phyloP scores from a whole-genome alignment of 2,797 vertebrate genomes.

The Coccyzus lansbergi region DNA sequence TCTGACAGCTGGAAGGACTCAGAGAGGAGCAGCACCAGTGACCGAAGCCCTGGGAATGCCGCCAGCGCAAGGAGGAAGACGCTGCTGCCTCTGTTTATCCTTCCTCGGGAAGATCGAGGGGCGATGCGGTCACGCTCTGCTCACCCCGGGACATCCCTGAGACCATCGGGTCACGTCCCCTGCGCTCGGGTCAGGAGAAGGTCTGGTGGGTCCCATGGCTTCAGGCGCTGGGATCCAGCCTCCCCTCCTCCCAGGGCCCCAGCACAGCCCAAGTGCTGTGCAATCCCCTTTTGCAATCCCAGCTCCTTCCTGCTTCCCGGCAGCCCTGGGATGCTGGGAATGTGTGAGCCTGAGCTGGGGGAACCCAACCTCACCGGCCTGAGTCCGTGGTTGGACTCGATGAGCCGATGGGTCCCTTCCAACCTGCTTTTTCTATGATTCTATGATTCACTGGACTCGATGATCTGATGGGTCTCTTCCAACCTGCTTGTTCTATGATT shows the following conservation, averaged over 20 bases:
- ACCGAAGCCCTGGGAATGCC: neutral
- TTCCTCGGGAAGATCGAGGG: constrained; percentile 11
- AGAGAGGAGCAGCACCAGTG: neutral
- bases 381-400: too few species aligned
- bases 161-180: neutral
- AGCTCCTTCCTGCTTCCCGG: neutral
- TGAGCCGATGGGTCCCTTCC: too few species aligned
- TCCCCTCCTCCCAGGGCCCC: neutral
- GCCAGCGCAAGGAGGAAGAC: constrained; percentile 37
- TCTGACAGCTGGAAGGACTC: constrained; percentile 2
- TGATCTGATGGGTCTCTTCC: too few species aligned
- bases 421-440: too few species aligned
- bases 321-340: neutral
- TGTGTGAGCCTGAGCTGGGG: fast-evolving
- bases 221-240: neutral
- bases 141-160: neutral
- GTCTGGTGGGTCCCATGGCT: constrained; percentile 44
- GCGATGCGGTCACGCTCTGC: neutral
- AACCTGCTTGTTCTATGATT: too few species aligned
- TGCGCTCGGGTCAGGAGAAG: neutral
- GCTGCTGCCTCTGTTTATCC: constrained; percentile 52
- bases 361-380: neutral
- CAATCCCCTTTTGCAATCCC: constrained; percentile 23
- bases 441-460: too few species aligned
- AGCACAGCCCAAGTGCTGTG: neutral